Base-by-base conservation (phyloP, 2,888 invertebrate genomes). In the Smittia aterrima region DNA sequence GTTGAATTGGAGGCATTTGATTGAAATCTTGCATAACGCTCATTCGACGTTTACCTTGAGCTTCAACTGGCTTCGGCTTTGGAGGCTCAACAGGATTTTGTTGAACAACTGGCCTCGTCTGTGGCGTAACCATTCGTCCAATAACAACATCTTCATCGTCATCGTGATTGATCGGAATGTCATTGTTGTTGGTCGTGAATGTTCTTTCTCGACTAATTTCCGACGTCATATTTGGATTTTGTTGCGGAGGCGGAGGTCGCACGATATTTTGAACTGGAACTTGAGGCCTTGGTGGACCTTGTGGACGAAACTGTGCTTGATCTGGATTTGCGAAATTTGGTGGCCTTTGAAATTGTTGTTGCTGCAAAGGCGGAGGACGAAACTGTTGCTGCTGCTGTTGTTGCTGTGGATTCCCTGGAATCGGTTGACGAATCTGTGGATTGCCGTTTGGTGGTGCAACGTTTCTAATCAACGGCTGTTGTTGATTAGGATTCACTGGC, bases 121-220 rank as follows among this genome's bases (percentile, higher is more conserved):
- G 47, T n/a, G 83, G 82, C 2, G 82, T 82, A 13, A 80, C 78
- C 2, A 82, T 81, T 75, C 80, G 81, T 11, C 82, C 83, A 78
- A 83, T 80, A 74, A 83, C 77, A 27, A 82, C 82, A 76, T 83
- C 83, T 77, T 82, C 82, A 40, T 83, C 83, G 75, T 83, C 82
- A 41, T 82, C 47, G n/a, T 54, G 66, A 74, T 32, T 32, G 3
- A 32, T 32, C 4, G 32, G 32, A 32, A 32, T 32, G 32, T 32
- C 32, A 22, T 47, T 41, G 41, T 24, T 62, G n/a, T 13, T 40
- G 38, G 74, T 66, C 18, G 71, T 80, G 79, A 74, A 78, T 68
- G 72, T 74, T 71, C 75, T 73, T 38, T 66, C 74, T 22, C 64
- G 75, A 74, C 18, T 64, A 64, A 66, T 76, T 75, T 75, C 76